Evolutionary conservation across 2,113 vertebrate genomes (phyloP), one percentile per base, ranked within the genome.

Genomic region (Euleptes europaea): DNA sequence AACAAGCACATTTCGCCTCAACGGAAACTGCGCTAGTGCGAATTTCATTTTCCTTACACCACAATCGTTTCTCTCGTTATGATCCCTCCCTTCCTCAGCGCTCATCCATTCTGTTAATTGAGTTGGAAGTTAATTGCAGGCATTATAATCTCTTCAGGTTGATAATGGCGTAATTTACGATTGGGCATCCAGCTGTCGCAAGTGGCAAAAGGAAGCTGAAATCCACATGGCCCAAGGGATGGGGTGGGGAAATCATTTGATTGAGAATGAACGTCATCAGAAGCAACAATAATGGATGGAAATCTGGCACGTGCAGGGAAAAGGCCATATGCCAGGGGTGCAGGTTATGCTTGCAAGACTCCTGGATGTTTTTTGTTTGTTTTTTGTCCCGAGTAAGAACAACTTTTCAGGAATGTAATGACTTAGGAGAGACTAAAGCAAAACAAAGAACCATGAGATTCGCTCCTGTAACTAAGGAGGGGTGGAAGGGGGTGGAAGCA

Each of bases 151-250:
- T 91, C 49, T 78, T 94, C 84, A 88, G 77, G 81, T 85, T 86
- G 90, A 81, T 93, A 90, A 91, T 82, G 71, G 81, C 90, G 88
- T 90, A 90, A 95, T 93, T 92, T 89, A 84, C 88, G 84, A 86
- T 92, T 88, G 44, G 63, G 13, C 31, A 19, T 86, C 57, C 88
- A 90, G 84, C 88, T 94, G 88, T 74, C 84, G 57, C 73, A 73
- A 86, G 81, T 90, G 88, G 90, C 78, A 85, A 79, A 82, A 89
- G 76, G 85, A 92, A 65, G 63, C 75, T 67, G 57, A 82, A 87
- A 83, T 26, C 65, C 72, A 65, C 80, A 33, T 0, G 5, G 47
- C 74, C 83, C 51, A 75, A 83, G 54, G 19, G 1, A 17, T 77
- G 84, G 69, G 4, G 73, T 86, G 28, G 6, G n/a, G 42, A 71